phyloP scores from a whole-genome alignment of 2,888 invertebrate genomes.

The Carterocephalus palaemon region DNA sequence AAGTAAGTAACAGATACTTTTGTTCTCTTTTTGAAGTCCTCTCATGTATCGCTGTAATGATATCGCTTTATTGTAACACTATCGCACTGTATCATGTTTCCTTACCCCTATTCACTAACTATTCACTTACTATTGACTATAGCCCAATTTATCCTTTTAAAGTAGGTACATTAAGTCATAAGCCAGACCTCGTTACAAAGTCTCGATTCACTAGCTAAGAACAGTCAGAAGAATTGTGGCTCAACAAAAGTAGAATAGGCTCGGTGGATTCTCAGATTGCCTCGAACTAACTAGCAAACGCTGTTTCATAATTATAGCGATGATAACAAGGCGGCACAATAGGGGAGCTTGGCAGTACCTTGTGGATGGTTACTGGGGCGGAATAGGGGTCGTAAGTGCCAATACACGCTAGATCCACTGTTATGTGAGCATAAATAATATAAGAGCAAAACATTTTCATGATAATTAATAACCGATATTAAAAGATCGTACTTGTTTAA shows the following conservation, averaged over 20 bases:
- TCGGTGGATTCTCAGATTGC: constrained; percentile 4
- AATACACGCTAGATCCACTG: constrained; percentile 1
- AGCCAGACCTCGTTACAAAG: background rate
- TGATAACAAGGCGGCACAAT: constrained; percentile 1
- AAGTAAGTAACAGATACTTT: too few species aligned
- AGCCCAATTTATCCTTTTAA: too few species aligned
- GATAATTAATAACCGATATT: too few species aligned
- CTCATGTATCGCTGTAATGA: too few species aligned
- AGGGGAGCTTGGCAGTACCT: constrained; percentile 1
- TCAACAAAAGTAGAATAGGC: constrained; percentile 12
- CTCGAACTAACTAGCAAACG: constrained; percentile 10
- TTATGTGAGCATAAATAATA: constrained; percentile 6
- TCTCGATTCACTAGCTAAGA: constrained; percentile 14
- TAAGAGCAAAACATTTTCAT: too few species aligned
- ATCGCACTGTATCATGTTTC: too few species aligned
- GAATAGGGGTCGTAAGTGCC: constrained; percentile 15
- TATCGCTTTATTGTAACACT: too few species aligned
- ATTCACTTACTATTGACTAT: too few species aligned
- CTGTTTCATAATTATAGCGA: constrained; percentile 9
- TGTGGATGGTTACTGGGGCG: constrained; percentile 18
- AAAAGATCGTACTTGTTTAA: too few species aligned
- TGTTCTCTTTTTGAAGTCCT: too few species aligned
- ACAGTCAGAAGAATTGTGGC: constrained; percentile 6
- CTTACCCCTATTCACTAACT: too few species aligned
- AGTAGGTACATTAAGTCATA: too few species aligned